phyloP scores from a whole-genome alignment of 2,888 invertebrate species.

The Pediacus dermestoides region DNA sequence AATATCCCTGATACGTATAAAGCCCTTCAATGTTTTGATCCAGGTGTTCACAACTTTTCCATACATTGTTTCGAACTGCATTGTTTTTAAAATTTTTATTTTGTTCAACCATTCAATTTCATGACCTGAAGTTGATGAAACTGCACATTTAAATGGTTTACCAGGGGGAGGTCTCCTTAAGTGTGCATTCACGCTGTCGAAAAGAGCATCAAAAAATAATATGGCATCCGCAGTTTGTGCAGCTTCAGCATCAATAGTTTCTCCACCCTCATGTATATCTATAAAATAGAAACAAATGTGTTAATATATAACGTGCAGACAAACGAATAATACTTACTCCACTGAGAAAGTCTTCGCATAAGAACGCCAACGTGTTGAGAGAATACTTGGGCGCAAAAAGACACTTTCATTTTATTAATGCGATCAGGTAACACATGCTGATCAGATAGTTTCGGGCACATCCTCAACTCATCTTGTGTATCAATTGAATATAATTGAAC shows the following conservation, averaged over 20 bases:
- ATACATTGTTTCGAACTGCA: constrained; percentile 8
- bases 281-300: neutral
- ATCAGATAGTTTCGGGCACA: neutral
- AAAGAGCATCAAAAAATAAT: constrained; percentile 1
- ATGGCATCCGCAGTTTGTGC: neutral
- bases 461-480: neutral
- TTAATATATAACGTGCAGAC: neutral
- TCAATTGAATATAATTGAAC: neutral
- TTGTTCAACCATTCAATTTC: constrained; percentile 10
- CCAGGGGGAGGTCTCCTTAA: neutral
- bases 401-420: constrained; percentile 1
- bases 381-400: neutral
- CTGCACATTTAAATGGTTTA: neutral
- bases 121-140: neutral
- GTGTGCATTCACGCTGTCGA: neutral
- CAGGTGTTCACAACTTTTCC: constrained; percentile 10
- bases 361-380: neutral
- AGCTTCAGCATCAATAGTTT: neutral
- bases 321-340: neutral
- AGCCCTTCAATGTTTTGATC: constrained; percentile 7
- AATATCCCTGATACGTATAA: too few relatives aligned
- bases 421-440: neutral
- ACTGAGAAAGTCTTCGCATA: neutral
- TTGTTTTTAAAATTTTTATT: too few relatives aligned
- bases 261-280: neutral